Conservation (phyloP, 2,888 invertebrate species). For the Clistopyga incitator region DNA sequence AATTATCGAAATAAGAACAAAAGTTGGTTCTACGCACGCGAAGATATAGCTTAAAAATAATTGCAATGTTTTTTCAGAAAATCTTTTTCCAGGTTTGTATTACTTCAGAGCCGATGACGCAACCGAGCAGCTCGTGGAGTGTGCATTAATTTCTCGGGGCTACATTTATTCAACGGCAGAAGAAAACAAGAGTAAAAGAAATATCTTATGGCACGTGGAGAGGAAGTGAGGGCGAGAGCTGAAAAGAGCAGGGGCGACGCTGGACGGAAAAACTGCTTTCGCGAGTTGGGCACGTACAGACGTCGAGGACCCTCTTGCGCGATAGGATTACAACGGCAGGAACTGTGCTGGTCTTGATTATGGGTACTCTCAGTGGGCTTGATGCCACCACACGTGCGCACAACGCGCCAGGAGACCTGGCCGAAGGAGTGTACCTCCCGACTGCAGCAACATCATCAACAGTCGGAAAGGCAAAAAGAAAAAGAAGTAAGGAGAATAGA, state of each 20-base stretch:
- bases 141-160: constrained; percentile 29
- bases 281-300: constrained; percentile 66
- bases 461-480: constrained; percentile 11
- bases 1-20: neutral
- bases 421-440: constrained; percentile 17
- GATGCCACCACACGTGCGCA: constrained; percentile 44
- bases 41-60: neutral
- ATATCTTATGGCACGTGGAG: constrained; percentile 29
- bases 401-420: constrained; percentile 26
- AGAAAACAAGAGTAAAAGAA: constrained; percentile 9
- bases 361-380: constrained; percentile 40
- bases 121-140: constrained; percentile 4
- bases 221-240: constrained; percentile 9
- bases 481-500: neutral
- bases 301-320: constrained; percentile 57
- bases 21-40: neutral
- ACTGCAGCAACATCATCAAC: constrained; percentile 50
- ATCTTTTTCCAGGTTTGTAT: neutral
- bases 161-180: constrained; percentile 23
- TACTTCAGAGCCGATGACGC: constrained; percentile 10
- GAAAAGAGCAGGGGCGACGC: constrained; percentile 41
- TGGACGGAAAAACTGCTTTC: constrained; percentile 63
- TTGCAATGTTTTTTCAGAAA: neutral
- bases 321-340: constrained; percentile 61
- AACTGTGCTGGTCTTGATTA: constrained; percentile 55